These are phyloP conservation scores for Urophycis tenuis DNA, from an alignment of 2,797 vertebrate species.

Conservation along the genomic window DNA sequence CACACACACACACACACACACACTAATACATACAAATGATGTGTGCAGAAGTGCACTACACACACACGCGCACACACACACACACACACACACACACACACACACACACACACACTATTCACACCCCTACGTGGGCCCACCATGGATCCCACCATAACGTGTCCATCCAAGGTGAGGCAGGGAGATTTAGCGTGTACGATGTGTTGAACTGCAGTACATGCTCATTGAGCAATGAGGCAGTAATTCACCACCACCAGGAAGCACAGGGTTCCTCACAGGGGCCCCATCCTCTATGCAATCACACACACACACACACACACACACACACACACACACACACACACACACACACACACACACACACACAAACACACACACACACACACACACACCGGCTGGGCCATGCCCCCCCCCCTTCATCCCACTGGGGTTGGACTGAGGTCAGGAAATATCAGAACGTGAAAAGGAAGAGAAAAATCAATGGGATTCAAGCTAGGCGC, in stretches of 20 bases:
- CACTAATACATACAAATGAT: too few relatives aligned
- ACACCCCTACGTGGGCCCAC: slow-evolving; percentile 3
- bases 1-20: too few relatives aligned
- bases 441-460: slow-evolving; percentile 51
- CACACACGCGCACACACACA: too few relatives aligned
- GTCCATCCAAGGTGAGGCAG: slow-evolving; percentile 30
- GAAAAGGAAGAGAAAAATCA: slow-evolving; percentile 40
- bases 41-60: too few relatives aligned
- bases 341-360: not conserved
- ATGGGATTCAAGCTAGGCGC: slow-evolving; percentile 40
- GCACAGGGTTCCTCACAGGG: slow-evolving; percentile 43
- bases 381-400: not conserved
- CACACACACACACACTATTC: too few relatives aligned
- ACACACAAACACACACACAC: not conserved
- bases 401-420: slow-evolving; percentile 17
- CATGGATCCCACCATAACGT: slow-evolving; percentile 24
- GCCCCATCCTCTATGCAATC: slow-evolving; percentile 50
- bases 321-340: not conserved
- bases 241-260: slow-evolving; percentile 58
- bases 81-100: too few relatives aligned
- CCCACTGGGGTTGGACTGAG: slow-evolving; percentile 43
- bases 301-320: slow-evolving; percentile 20
- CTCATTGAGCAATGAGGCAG: slow-evolving; percentile 41
- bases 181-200: slow-evolving; percentile 37
- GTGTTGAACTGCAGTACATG: slow-evolving; percentile 44